phyloP scores from a whole-genome alignment of 2,113 vertebrate species.

The Plecotus auritus region DNA sequence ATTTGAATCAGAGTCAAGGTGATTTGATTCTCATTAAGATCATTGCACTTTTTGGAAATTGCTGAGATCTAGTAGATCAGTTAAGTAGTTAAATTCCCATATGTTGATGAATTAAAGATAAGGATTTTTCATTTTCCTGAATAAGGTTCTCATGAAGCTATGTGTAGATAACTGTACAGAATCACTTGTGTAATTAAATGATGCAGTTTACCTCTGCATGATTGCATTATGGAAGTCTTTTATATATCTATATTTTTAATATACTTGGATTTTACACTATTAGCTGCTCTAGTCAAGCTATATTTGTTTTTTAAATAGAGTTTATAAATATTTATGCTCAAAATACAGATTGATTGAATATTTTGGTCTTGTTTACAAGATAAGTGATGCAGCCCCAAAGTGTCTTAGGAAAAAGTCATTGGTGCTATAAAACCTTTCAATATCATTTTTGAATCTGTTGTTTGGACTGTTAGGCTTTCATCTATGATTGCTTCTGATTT shows the following conservation, averaged over 20 bases:
- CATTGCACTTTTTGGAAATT: slow-evolving; percentile 57
- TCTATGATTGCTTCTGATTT: slow-evolving; percentile 45
- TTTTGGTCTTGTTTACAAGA: slow-evolving; percentile 73
- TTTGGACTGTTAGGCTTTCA: slow-evolving; percentile 49
- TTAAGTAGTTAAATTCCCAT: slow-evolving; percentile 25
- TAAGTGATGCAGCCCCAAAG: slow-evolving; percentile 62
- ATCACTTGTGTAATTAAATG: slow-evolving; percentile 64
- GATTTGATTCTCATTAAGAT: slow-evolving; percentile 54
- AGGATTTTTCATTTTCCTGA: slow-evolving; percentile 15
- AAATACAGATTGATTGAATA: slow-evolving; percentile 66
- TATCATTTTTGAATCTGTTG: slow-evolving; percentile 57
- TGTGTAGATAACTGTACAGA: slow-evolving; percentile 67
- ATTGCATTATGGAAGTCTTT: slow-evolving; percentile 69
- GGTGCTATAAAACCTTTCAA: slow-evolving; percentile 67
- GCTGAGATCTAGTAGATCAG: slow-evolving; percentile 16
- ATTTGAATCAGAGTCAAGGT: slow-evolving; percentile 31
- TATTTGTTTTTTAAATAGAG: slow-evolving; percentile 66
- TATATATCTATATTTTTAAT: slow-evolving; percentile 73
- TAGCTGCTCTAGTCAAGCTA: slow-evolving; percentile 59
- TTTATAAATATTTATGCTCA: slow-evolving; percentile 76
- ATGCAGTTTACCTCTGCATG: slow-evolving; percentile 66
- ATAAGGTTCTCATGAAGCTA: slow-evolving; percentile 36
- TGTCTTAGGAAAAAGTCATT: slow-evolving; percentile 72
- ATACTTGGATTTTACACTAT: slow-evolving; percentile 72
- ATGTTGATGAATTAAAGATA: slow-evolving; percentile 22